Conservation (phyloP, 2,888 invertebrate genomes). For the Hoplodrina ambigua region DNA sequence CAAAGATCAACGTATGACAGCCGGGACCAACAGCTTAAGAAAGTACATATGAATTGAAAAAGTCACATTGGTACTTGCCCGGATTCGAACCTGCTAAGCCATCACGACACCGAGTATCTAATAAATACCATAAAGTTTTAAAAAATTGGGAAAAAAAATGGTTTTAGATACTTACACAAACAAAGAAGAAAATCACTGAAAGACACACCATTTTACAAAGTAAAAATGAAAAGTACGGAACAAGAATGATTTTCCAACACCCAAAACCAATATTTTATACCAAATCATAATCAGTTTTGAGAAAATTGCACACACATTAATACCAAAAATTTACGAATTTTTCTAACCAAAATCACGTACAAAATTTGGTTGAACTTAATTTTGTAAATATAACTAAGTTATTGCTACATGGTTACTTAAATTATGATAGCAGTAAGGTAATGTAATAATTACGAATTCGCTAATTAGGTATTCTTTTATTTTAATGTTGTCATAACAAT, state of each 20-base stretch:
- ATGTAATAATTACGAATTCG: slow-evolving; percentile 10
- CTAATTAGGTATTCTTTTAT: slow-evolving; percentile 14
- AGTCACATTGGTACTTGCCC: too few relatives aligned
- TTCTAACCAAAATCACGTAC: slow-evolving; percentile 49
- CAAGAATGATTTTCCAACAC: slow-evolving; percentile 11
- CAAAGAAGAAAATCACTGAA: neutral
- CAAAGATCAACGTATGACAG: too few relatives aligned
- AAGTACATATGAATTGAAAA: too few relatives aligned
- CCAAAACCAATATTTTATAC: slow-evolving; percentile 52
- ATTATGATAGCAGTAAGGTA: slow-evolving; percentile 24
- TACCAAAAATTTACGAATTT: slow-evolving; percentile 26
- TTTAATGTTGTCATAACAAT: slow-evolving; percentile 20
- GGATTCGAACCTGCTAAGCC: too few relatives aligned
- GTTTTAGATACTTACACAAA: slow-evolving; percentile 44
- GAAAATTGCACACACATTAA: slow-evolving; percentile 43
- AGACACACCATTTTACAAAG: slow-evolving; percentile 42
- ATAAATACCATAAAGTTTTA: too few relatives aligned
- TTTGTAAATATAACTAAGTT: slow-evolving; percentile 24
- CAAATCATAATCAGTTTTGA: slow-evolving; percentile 53
- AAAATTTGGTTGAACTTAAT: slow-evolving; percentile 16
- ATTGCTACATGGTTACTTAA: slow-evolving; percentile 2
- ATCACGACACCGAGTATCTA: too few relatives aligned
- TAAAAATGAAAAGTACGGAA: neutral
- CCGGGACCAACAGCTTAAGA: too few relatives aligned
- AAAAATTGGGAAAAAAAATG: neutral